phyloP scores from a whole-genome alignment of 1,140 invertebrate genomes.

The Euura lappo region DNA sequence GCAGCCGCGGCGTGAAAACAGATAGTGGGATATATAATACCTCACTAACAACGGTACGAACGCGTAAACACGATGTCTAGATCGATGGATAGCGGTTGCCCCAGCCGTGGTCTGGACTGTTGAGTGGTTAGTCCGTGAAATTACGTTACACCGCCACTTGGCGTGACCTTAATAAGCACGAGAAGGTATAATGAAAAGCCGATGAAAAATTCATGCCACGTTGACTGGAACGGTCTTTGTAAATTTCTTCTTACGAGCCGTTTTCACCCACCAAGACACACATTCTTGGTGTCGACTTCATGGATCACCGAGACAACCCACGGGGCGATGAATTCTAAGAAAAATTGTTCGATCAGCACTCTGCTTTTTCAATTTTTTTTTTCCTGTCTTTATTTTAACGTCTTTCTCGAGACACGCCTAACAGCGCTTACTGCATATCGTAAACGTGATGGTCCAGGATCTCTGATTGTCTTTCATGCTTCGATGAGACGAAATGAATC shows the following conservation, averaged over 20 bases:
- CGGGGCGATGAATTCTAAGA: too few species aligned
- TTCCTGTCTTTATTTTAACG: background rate
- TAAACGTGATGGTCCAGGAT: background rate
- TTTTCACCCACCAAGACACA: too few species aligned
- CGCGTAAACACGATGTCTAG: background rate
- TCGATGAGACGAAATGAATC: constrained; percentile 4
- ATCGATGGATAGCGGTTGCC: background rate
- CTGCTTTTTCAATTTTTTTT: background rate
- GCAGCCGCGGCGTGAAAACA: background rate
- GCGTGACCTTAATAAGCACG: background rate
- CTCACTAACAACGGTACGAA: background rate
- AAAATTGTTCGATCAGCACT: too few species aligned
- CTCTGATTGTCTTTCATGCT: background rate
- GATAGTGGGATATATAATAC: background rate
- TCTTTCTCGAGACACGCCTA: background rate
- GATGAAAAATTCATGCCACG: background rate
- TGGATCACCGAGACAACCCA: too few species aligned
- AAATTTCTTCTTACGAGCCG: background rate
- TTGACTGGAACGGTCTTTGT: background rate
- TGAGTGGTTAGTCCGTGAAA: background rate
- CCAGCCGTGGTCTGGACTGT: background rate
- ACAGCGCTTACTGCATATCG: background rate
- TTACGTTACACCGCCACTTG: background rate
- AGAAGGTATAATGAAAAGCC: background rate
- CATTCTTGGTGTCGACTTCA: too few species aligned